These are phyloP conservation scores for Melinaea marsaeus DNA, from an alignment of 2,888 invertebrate species.

Conservation along the genomic window DNA sequence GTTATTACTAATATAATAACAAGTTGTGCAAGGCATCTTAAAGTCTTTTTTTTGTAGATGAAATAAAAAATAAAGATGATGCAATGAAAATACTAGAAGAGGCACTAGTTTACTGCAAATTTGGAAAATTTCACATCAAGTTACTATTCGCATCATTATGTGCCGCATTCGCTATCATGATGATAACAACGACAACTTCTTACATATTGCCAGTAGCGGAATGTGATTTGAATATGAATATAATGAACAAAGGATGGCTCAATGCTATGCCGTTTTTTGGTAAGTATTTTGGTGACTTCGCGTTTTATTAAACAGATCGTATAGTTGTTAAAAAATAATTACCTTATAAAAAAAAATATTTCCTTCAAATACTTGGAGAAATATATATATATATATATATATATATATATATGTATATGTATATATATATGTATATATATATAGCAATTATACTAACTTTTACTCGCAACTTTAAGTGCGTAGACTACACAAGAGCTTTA, in stretches of 20 bases:
- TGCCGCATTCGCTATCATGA: slow-evolving; percentile 41
- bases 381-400: too few species aligned
- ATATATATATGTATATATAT: too few species aligned
- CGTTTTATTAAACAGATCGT: too few species aligned
- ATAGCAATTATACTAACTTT: too few species aligned
- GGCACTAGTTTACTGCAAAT: slow-evolving; percentile 46
- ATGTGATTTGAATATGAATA: slow-evolving; percentile 51
- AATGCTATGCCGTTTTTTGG: slow-evolving; percentile 54
- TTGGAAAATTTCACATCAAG: slow-evolving; percentile 49
- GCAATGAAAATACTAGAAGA: slow-evolving; percentile 52
- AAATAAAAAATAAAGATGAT: slow-evolving; percentile 22
- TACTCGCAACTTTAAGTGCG: too few species aligned
- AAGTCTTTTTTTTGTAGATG: slow-evolving; percentile 13
- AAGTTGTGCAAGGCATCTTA: too few species aligned
- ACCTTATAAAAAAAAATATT: too few species aligned
- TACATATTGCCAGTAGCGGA: slow-evolving; percentile 53
- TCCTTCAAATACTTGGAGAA: too few species aligned
- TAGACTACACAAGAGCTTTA: too few species aligned
- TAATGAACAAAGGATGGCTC: slow-evolving; percentile 49
- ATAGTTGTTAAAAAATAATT: too few species aligned
- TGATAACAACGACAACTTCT: slow-evolving; percentile 48
- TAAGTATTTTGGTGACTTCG: slow-evolving; percentile 29
- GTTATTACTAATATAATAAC: too few species aligned
- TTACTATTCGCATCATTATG: slow-evolving; percentile 44
- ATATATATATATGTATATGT: too few species aligned